phyloP scores from a whole-genome alignment of 2,113 vertebrate genomes.

The Cheilinus undulatus region DNA sequence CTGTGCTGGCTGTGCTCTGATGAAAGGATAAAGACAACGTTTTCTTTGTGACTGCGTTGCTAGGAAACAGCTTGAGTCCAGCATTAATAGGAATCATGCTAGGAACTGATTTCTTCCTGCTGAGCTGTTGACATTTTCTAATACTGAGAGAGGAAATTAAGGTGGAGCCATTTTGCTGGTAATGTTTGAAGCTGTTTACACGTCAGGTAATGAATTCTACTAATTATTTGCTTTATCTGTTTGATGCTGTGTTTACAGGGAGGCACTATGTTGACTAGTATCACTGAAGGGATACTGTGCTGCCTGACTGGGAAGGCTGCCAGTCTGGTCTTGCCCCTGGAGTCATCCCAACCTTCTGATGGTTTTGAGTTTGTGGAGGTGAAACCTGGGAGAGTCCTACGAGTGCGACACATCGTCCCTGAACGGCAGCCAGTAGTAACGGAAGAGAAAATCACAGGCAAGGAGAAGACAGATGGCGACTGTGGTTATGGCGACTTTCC shows the following conservation, averaged over 20 bases:
- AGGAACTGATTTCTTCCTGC: constrained; percentile 4
- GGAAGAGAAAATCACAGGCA: constrained; percentile 57
- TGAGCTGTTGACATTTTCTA: constrained; percentile 47
- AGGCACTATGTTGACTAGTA: constrained; percentile 90
- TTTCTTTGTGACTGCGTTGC: constrained; percentile 51
- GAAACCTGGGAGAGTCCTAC: constrained; percentile 91
- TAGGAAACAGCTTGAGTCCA: constrained; percentile 56
- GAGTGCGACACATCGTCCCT: constrained; percentile 88
- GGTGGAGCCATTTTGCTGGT: not conserved
- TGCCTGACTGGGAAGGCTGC: constrained; percentile 91
- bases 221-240: constrained; percentile 37
- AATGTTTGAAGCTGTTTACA: not conserved
- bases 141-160: constrained; percentile 19
- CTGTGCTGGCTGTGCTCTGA: constrained; percentile 3
- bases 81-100: constrained; percentile 11
- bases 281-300: constrained; percentile 93
- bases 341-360: constrained; percentile 87
- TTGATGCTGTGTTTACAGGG: constrained; percentile 63
- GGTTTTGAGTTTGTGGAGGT: constrained; percentile 96
- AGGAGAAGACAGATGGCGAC: constrained; percentile 9
- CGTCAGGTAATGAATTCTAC: not conserved
- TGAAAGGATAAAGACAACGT: constrained; percentile 14
- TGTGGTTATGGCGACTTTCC: constrained; percentile 1
- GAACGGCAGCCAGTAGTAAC: constrained; percentile 47
- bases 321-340: constrained; percentile 89